These are phyloP conservation scores for Xerus rutilus DNA, from an alignment of 2,797 vertebrate species.

Conservation along the genomic window DNA sequence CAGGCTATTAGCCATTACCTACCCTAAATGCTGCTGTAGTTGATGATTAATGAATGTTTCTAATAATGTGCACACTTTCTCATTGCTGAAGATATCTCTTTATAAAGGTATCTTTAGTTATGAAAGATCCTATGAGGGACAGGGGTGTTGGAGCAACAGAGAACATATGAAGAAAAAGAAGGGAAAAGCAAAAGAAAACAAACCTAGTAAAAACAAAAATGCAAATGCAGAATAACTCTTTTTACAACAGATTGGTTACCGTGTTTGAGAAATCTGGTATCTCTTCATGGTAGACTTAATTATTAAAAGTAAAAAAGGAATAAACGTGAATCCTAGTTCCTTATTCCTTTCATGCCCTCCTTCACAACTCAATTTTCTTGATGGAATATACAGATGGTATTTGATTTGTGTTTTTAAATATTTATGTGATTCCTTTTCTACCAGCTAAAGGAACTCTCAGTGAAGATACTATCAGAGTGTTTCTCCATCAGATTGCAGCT, in stretches of 20 bases:
- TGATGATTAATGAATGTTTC: neutral
- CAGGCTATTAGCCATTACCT: neutral
- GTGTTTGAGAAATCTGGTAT: constrained; percentile 10
- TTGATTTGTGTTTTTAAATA: constrained; percentile 68
- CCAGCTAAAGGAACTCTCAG: constrained; percentile 96
- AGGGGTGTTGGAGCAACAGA: neutral
- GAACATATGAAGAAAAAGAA: neutral
- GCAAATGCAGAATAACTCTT: neutral
- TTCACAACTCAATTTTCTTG: constrained; percentile 13
- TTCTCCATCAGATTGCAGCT: constrained; percentile 98
- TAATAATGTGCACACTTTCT: neutral
- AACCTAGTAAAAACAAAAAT: neutral
- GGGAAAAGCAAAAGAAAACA: neutral
- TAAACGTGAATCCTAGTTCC: neutral
- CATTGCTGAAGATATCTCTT: neutral
- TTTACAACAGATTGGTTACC: neutral
- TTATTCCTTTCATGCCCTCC: neutral
- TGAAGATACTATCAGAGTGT: constrained; percentile 96
- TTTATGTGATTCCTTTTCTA: constrained; percentile 56
- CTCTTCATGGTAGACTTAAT: constrained; percentile 5
- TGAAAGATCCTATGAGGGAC: neutral
- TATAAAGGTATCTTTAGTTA: constrained; percentile 3
- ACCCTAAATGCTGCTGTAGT: neutral
- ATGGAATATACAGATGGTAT: neutral
- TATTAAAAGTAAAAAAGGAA: constrained; percentile 27